Evolutionary conservation across 2,797 vertebrate genomes (phyloP), one percentile per base, ranked within the genome.

Genomic region (Eidolon dupreanum): DNA sequence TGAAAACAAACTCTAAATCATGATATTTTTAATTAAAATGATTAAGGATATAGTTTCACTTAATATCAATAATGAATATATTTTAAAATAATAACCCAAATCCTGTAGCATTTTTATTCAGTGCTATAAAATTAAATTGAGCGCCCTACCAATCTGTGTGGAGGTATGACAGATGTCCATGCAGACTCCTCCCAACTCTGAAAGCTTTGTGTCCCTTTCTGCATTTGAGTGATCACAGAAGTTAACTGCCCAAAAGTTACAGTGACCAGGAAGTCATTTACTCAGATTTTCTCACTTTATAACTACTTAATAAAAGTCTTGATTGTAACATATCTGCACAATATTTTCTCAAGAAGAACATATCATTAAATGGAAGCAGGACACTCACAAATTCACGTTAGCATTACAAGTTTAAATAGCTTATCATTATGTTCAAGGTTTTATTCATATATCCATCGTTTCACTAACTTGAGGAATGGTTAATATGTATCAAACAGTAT

Each of bases 1-100:
- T 65, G 79, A 92, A 96, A 97, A 88, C 87, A 94, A 94, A 97
- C 79, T 95, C 63, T 15, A 94, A 94, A 79, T 95, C 46, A 66
- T 70, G 33, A 33, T 82, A 92, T 88, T 97, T 94, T 88, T 92
- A 79, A 97, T 94, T 86, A 68, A 95, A 90, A 96, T 51, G 57
- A 87, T 95, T 95, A 94, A 97, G 24, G 22, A 38, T 70, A 94
- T 96, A 84, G 74, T 28, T 92, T 41, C 46, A 81, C 89, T 92
- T 96, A 90, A 87, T 88, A 84, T 73, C 68, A 92, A 65, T 90
- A 87, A 89, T 88, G 22, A 71, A 86, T 65, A 24, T 15, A 74
- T 88, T 87, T 95, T 88, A 17, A 90, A 86, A 88, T 82, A 78
- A 82, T 63, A 66, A 88, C 36, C 28, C 36, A 92, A 95, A 83